A percentile compares a stretch with the other conserved stretches of the same genome.
phyloP scores from a whole-genome alignment of 2,113 vertebrate genomes.

The Menidia beryllina region DNA sequence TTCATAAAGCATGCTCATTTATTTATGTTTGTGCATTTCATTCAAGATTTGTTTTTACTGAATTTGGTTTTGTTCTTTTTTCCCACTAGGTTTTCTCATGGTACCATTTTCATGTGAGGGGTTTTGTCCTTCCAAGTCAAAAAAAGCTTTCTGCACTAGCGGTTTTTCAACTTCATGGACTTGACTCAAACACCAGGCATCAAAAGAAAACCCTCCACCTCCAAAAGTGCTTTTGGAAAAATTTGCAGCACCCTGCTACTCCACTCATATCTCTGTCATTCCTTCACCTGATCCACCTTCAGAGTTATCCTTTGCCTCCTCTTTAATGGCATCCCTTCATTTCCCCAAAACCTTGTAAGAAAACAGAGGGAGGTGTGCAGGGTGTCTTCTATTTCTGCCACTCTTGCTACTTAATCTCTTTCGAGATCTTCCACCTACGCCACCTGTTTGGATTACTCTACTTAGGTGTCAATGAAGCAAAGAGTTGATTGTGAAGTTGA shows the following conservation, averaged over 20 bases:
- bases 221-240: conserved; percentile 50
- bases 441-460: conserved; percentile 36
- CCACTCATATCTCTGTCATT: conserved; percentile 68
- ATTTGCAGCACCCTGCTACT: conserved; percentile 68
- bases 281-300: conserved; percentile 74
- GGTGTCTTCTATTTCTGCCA: conserved; percentile 76
- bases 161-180: conserved; percentile 64
- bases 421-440: conserved; percentile 24
- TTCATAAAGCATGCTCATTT: no score
- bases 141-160: conserved; percentile 20
- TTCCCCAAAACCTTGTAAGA: conserved; percentile 65
- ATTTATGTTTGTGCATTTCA: no score
- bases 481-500: conserved; percentile 45
- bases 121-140: not conserved
- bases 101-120: conserved; percentile 10
- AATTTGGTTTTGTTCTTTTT: not conserved
- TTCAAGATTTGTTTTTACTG: no score
- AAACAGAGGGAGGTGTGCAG: conserved; percentile 44
- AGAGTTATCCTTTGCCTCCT: conserved; percentile 65
- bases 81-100: conserved; percentile 52
- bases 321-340: conserved; percentile 61
- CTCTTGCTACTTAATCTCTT: conserved; percentile 38
- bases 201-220: conserved; percentile 66
- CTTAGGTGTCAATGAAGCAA: conserved; percentile 22
- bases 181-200: conserved; percentile 62